phyloP scores from a whole-genome alignment of 2,797 vertebrate species.

The Rhinophrynus dorsalis region DNA sequence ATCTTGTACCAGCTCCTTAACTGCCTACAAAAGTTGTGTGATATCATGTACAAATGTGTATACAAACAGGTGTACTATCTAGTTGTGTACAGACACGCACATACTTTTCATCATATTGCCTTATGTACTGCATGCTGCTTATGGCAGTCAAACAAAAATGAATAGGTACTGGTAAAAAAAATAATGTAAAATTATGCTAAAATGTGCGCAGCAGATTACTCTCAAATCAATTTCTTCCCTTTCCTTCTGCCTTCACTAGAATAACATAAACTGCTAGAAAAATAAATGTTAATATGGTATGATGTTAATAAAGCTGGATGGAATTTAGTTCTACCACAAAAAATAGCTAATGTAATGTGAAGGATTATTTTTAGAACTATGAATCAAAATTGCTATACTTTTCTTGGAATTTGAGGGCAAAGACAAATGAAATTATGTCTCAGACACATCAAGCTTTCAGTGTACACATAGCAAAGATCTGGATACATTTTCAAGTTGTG shows the following conservation, averaged over 20 bases:
- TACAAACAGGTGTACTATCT: too few relatives aligned
- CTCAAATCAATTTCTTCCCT: neutral
- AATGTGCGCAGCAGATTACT: neutral
- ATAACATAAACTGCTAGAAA: slow-evolving; percentile 1
- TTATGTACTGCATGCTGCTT: too few relatives aligned
- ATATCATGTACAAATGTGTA: too few relatives aligned
- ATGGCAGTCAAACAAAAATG: too few relatives aligned
- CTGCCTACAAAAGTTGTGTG: too few relatives aligned
- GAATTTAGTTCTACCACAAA: slow-evolving; percentile 3
- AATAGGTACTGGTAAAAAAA: too few relatives aligned
- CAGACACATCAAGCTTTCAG: neutral
- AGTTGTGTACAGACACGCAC: too few relatives aligned
- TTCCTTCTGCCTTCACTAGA: neutral
- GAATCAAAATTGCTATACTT: neutral
- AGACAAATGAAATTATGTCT: slow-evolving; percentile 1
- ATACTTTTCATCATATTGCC: too few relatives aligned
- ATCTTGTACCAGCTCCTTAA: too few relatives aligned
- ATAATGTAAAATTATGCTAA: too few relatives aligned
- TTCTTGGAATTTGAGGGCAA: neutral
- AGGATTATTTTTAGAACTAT: neutral
- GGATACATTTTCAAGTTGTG: too few relatives aligned
- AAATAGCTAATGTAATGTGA: slow-evolving; percentile 9
- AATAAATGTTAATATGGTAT: slow-evolving; percentile 3
- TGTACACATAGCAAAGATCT: neutral
- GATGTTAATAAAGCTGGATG: slow-evolving; percentile 11